phyloP scores from a whole-genome alignment of 2,888 invertebrate species.

The Eurois occulta region DNA sequence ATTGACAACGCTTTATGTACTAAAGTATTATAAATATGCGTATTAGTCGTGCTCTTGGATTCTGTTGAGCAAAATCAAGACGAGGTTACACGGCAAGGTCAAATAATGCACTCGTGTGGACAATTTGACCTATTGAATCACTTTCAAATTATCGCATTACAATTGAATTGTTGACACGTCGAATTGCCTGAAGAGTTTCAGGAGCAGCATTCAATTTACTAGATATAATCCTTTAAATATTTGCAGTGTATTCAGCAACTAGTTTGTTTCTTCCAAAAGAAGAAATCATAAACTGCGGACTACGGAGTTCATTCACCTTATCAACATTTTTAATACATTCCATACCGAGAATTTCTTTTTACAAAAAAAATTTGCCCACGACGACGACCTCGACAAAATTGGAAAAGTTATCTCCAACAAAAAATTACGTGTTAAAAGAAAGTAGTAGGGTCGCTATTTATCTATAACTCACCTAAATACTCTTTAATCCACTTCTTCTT shows the following conservation, averaged over 20 bases:
- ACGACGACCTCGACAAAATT: constrained; percentile 23
- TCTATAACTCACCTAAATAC: constrained; percentile 90
- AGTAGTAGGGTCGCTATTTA: constrained; percentile 33
- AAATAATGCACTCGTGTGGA: constrained; percentile 73
- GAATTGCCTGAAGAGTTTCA: constrained; percentile 25
- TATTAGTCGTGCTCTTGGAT: constrained; percentile 72
- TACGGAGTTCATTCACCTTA: constrained; percentile 26
- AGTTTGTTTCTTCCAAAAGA: neutral
- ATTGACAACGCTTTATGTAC: constrained; percentile 27
- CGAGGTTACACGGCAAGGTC: constrained; percentile 78
- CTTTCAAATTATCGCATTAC: constrained; percentile 58
- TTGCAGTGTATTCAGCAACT: neutral
- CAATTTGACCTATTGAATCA: constrained; percentile 63
- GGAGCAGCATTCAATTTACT: neutral
- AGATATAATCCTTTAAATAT: neutral
- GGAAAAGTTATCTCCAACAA: constrained; percentile 21
- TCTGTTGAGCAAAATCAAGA: constrained; percentile 76
- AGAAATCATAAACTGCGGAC: neutral
- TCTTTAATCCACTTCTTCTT: constrained; percentile 94
- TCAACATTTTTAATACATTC: constrained; percentile 3
- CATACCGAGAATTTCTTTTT: constrained; percentile 13
- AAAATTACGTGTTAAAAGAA: constrained; percentile 17
- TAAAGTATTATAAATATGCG: constrained; percentile 63
- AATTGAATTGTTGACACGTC: constrained; percentile 32
- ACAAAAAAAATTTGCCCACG: neutral